These are phyloP conservation scores for Eulemur rubriventer DNA, from an alignment of 2,797 vertebrate genomes.

Conservation along the genomic window DNA sequence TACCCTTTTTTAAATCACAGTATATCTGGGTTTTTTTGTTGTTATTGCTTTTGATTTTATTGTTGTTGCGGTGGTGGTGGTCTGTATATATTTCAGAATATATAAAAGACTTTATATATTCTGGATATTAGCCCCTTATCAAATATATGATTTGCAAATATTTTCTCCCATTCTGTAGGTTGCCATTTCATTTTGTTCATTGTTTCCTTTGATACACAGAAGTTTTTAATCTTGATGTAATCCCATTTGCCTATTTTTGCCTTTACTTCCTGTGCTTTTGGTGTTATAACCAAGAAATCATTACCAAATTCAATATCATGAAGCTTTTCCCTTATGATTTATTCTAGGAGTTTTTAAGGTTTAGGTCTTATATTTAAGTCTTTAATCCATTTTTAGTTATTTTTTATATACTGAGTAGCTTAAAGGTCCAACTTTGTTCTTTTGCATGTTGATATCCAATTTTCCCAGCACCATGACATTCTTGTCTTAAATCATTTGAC, in stretches of 20 bases:
- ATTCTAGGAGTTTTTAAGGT: neutral
- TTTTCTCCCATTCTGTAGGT: neutral
- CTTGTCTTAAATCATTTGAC: neutral
- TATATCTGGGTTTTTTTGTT: neutral
- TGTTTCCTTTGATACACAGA: neutral
- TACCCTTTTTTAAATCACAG: neutral
- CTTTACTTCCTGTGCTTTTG: neutral
- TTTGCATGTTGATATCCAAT: neutral
- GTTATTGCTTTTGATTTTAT: neutral
- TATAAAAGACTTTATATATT: neutral
- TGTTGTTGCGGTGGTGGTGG: neutral
- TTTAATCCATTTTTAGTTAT: neutral
- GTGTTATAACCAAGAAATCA: neutral
- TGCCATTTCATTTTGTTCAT: neutral
- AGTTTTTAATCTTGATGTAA: neutral
- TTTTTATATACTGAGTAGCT: neutral
- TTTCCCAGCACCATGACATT: neutral
- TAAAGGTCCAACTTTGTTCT: neutral
- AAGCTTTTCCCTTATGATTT: neutral
- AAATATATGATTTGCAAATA: neutral
- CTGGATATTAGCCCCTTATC: neutral
- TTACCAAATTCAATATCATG: neutral
- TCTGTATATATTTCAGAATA: neutral
- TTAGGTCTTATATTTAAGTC: neutral
- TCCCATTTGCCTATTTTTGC: neutral